Evolutionary conservation across 2,113 vertebrate genomes (phyloP), one percentile per base, ranked within the genome.

Genomic region (Platichthys flesus): DNA sequence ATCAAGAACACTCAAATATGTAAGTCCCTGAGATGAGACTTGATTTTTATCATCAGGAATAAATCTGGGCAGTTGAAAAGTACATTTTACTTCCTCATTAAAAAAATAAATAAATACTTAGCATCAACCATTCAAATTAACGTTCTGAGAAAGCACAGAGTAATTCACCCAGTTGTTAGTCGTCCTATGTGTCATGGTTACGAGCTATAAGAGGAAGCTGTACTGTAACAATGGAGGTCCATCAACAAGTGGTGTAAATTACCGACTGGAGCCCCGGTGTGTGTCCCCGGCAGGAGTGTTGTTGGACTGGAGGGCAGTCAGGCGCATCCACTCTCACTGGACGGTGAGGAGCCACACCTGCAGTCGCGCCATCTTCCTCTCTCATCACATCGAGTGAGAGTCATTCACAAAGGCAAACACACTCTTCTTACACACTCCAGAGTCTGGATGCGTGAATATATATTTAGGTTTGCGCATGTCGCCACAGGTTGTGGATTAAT

Each of bases 371-470:
- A 89, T 82, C 76, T 76, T 71, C 49, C 83, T 91, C 90, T 91
- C 79, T 92, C 91, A 90, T 90, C 91, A 89, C 87, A 14, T 89
- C 79, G 64, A 81, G 81, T 75, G 60, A 88, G 84, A 79, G 78
- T 85, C 85, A 74, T 77, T 78, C 76, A 75, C 70, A 55, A 62
- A 85, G 76, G 86, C 83, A 83, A 90, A 79, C 78, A 84, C 71
- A 45, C 68, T 79, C 67, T 65, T 61, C 68, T 74, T 31, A 31
- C 31, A 31, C 31, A 31, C 6, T 31, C 31, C 31, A 6, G 31
- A 2, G 52, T 64, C 37, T 74, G 54, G 54, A 62, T 68, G 54
- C 61, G 65, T 28, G 13, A 71, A 47, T 35, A 1, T 40, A 35
- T 40, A 28, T 47, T 74, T 13, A 60, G 45, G 1, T 18, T 15